phyloP scores from a whole-genome alignment of 1,140 invertebrate species.

The Conus betulinus region DNA sequence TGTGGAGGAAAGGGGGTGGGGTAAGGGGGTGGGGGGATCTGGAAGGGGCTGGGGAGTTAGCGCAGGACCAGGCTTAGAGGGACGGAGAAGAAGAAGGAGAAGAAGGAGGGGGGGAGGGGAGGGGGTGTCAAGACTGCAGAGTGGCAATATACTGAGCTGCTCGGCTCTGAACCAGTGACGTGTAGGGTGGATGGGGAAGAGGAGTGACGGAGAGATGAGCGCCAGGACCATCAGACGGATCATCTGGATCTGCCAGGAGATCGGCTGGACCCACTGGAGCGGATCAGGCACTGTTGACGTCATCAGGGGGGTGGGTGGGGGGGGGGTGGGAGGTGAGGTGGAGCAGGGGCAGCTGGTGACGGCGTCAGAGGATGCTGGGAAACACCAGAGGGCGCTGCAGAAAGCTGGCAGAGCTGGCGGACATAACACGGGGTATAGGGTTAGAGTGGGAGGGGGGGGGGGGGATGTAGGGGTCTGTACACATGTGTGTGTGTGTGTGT shows the following conservation, averaged over 20 bases:
- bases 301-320: neutral
- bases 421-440: neutral
- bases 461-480: neutral
- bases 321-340: neutral
- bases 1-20: too few species aligned
- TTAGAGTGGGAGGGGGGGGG: too few species aligned
- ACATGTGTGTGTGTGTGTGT: neutral
- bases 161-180: slow-evolving; percentile 2
- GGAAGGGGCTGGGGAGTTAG: neutral
- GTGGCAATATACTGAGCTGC: too few species aligned
- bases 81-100: neutral
- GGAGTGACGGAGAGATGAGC: too few species aligned
- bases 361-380: neutral
- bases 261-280: too few species aligned
- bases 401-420: neutral
- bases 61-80: neutral
- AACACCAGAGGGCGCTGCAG: neutral
- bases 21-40: neutral
- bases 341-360: neutral
- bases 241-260: too few species aligned
- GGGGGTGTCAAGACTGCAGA: neutral
- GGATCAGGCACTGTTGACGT: too few species aligned
- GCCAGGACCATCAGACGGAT: too few species aligned
- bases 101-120: too few species aligned
- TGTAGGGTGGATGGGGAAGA: too few species aligned